phyloP scores from a whole-genome alignment of 2,888 invertebrate genomes.

The Poecilus cupreus region DNA sequence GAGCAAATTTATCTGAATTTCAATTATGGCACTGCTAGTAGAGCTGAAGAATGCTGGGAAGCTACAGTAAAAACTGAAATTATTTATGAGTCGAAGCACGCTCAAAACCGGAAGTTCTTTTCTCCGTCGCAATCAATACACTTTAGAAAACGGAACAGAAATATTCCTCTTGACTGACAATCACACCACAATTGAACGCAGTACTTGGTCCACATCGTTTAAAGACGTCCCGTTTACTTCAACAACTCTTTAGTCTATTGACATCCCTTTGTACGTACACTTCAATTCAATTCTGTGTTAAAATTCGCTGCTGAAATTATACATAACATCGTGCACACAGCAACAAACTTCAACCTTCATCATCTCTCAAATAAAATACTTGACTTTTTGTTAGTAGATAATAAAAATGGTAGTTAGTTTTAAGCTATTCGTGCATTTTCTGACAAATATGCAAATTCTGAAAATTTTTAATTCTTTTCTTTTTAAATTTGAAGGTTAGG shows the following conservation, averaged over 20 bases:
- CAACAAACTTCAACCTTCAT: background rate
- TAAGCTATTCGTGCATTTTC: no score
- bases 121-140: slow-evolving; percentile 37
- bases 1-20: background rate
- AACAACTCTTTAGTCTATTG: background rate
- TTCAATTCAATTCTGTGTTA: background rate
- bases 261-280: background rate
- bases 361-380: background rate
- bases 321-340: background rate
- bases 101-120: slow-evolving; percentile 43
- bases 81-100: slow-evolving; percentile 34
- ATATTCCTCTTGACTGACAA: slow-evolving; percentile 34
- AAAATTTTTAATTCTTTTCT: no score
- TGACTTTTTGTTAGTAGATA: background rate
- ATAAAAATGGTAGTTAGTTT: no score
- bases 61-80: background rate
- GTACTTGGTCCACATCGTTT: slow-evolving; percentile 3
- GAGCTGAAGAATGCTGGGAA: background rate
- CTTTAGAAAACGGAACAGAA: slow-evolving; percentile 35
- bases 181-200: slow-evolving; percentile 26
- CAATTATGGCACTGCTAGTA: background rate
- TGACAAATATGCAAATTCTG: no score
- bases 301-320: background rate
- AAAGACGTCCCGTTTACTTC: slow-evolving; percentile 1
- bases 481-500: no score